These are phyloP conservation scores for Tipula unca DNA, from an alignment of 2,888 invertebrate genomes.

Conservation along the genomic window DNA sequence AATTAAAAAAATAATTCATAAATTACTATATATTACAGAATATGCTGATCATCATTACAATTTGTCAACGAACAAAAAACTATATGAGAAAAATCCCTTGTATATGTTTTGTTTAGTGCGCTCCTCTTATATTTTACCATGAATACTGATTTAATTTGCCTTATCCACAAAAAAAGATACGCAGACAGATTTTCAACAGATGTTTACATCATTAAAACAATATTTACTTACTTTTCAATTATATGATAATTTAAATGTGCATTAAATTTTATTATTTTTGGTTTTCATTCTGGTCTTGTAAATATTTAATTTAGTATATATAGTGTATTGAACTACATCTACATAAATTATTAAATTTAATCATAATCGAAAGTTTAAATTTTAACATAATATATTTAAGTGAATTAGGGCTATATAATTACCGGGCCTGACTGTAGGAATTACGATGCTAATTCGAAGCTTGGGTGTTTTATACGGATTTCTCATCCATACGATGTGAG, in stretches of 20 bases:
- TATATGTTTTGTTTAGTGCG: neutral
- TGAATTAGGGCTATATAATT: no score
- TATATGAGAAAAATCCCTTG: neutral
- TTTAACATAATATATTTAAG: no score
- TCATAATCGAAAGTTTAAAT: no score
- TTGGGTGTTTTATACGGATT: no score
- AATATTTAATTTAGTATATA: no score
- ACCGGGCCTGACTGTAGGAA: no score
- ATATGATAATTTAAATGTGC: neutral
- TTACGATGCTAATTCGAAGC: no score
- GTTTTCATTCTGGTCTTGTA: neutral
- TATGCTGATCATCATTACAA: neutral
- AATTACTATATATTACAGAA: neutral
- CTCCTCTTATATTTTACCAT: neutral
- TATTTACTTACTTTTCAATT: slow-evolving; percentile 8
- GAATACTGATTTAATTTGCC: neutral
- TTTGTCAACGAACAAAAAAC: neutral
- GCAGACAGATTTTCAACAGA: neutral
- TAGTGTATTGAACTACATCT: no score
- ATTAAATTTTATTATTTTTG: neutral
- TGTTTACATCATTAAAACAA: neutral
- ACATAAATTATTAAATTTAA: no score
- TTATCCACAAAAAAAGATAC: neutral
- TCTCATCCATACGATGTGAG: no score
- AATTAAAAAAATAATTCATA: slow-evolving; percentile 1